phyloP scores from a whole-genome alignment of 2,888 invertebrate species.

The Spodoptera exigua region DNA sequence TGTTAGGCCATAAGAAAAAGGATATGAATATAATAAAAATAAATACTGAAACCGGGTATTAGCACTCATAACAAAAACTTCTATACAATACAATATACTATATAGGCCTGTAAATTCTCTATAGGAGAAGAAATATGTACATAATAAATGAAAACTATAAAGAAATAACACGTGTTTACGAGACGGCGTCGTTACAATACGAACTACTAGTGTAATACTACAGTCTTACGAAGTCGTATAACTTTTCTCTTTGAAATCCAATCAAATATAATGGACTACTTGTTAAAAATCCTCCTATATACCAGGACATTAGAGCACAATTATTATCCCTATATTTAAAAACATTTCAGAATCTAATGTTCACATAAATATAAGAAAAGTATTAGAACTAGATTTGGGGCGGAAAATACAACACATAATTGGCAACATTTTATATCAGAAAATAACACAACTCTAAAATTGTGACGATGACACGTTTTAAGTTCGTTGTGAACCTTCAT shows the following conservation, averaged over 20 bases:
- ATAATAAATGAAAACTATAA: conserved; percentile 41
- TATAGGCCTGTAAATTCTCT: conserved; percentile 21
- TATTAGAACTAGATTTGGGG: conserved; percentile 36
- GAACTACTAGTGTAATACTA: conserved; percentile 54
- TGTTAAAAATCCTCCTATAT: background rate
- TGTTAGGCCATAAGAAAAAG: background rate
- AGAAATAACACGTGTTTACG: conserved; percentile 47
- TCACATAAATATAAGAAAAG: conserved; percentile 28
- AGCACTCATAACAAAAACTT: conserved; percentile 34
- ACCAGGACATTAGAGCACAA: background rate
- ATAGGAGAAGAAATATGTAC: conserved; percentile 43
- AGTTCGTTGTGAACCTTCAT: conserved; percentile 1
- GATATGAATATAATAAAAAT: background rate
- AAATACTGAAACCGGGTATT: conserved; percentile 46
- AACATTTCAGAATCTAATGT: conserved; percentile 8
- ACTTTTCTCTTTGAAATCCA: conserved; percentile 7
- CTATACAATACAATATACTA: conserved; percentile 13
- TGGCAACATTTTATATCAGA: conserved; percentile 7
- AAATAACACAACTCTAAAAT: conserved; percentile 5
- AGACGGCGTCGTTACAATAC: conserved; percentile 58
- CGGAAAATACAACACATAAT: conserved; percentile 34
- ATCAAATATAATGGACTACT: conserved; percentile 17
- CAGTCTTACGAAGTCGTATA: conserved; percentile 57
- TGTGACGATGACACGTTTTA: background rate
- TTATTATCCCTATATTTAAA: conserved; percentile 18